Evolutionary conservation across 1,140 invertebrate species (phyloP).

Genomic region (Drosophila pectinifera): DNA sequence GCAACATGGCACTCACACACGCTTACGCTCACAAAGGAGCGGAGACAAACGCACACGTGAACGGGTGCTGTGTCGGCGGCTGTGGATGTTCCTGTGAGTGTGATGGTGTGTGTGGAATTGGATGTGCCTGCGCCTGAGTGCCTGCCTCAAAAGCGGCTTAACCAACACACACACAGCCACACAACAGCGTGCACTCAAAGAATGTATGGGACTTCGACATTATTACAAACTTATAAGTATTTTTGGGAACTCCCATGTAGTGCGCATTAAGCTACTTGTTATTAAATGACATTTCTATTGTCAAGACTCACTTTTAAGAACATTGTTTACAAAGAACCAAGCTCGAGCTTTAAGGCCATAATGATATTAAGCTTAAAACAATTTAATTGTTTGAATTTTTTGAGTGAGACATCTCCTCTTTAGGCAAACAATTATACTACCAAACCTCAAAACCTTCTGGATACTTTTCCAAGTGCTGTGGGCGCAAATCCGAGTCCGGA

Average conservation of each 20-base stretch:
- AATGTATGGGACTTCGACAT: neutral
- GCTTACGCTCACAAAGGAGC: slow-evolving; percentile 23
- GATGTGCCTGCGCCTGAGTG: slow-evolving; percentile 52
- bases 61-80: slow-evolving; percentile 31
- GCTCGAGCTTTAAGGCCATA: too few species aligned
- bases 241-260: neutral
- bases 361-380: too few species aligned
- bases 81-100: slow-evolving; percentile 10
- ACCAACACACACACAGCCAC: slow-evolving; percentile 41
- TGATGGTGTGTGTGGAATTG: slow-evolving; percentile 15
- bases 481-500: slow-evolving; percentile 10
- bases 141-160: slow-evolving; percentile 76
- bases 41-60: slow-evolving; percentile 35
- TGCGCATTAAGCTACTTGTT: too few species aligned
- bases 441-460: neutral
- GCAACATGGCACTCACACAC: slow-evolving; percentile 49
- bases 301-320: neutral
- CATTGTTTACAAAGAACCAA: neutral
- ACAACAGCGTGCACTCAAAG: slow-evolving; percentile 14
- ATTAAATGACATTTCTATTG: neutral
- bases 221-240: neutral
- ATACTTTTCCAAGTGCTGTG: slow-evolving; percentile 6
- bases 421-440: too few species aligned
- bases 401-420: too few species aligned
- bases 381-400: too few species aligned